Conservation (phyloP, 1,140 invertebrate genomes). For the Cotesia vestalis region DNA sequence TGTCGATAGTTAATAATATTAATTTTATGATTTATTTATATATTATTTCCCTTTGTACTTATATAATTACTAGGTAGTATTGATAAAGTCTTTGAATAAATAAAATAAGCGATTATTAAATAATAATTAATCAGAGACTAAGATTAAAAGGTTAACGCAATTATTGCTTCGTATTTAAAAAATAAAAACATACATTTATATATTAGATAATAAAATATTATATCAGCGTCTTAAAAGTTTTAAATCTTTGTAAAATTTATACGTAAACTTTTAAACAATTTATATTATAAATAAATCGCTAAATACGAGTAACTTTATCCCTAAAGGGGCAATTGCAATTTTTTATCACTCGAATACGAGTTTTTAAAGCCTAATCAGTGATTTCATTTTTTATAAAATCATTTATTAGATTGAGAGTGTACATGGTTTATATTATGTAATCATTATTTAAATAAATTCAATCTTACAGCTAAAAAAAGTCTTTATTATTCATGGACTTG, state of each 20-base stretch:
- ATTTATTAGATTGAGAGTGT: too few species aligned
- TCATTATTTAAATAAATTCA: too few species aligned
- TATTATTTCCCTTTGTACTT: neutral
- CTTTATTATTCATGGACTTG: too few species aligned
- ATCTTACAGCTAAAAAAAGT: too few species aligned
- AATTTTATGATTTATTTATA: slow-evolving; percentile 3
- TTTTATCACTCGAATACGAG: neutral
- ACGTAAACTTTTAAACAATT: slow-evolving; percentile 16
- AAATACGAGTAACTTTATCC: slow-evolving; percentile 5
- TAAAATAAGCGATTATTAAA: too few species aligned
- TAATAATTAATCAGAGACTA: too few species aligned
- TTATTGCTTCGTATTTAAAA: too few species aligned
- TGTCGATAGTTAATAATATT: slow-evolving; percentile 5
- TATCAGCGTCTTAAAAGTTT: neutral
- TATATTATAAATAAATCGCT: neutral
- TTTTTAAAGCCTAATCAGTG: slow-evolving; percentile 1
- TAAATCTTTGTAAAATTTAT: slow-evolving; percentile 25
- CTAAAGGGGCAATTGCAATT: slow-evolving; percentile 23
- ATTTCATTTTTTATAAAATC: too few species aligned
- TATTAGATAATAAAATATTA: slow-evolving; percentile 12
- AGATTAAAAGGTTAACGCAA: too few species aligned
- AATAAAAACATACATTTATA: slow-evolving; percentile 6
- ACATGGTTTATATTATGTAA: too few species aligned
- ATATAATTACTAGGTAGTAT: too few species aligned
- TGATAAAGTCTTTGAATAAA: neutral